Conservation (phyloP, 2,888 invertebrate genomes). For the Ectemnius continuus region DNA sequence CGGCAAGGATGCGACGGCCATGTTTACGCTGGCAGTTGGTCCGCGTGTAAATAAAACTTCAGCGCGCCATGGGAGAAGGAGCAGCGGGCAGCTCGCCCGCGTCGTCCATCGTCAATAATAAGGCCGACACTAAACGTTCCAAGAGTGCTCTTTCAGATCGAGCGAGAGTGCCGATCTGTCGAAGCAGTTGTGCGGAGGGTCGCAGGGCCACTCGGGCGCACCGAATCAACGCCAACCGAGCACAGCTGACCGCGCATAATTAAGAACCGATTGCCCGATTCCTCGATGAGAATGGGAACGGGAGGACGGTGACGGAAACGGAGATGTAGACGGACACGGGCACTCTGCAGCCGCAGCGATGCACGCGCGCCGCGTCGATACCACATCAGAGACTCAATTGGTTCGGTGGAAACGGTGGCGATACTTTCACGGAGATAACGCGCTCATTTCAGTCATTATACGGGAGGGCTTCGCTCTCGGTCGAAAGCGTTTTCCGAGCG, state of each 20-base stretch:
- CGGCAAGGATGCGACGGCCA: slow-evolving; percentile 72
- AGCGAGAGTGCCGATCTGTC: background rate
- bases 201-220: too few relatives aligned
- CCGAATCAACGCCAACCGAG: background rate
- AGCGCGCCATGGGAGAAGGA: slow-evolving; percentile 10
- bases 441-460: slow-evolving; percentile 34
- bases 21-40: slow-evolving; percentile 63
- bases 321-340: too few relatives aligned
- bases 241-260: slow-evolving; percentile 29
- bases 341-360: too few relatives aligned
- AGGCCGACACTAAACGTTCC: too few relatives aligned
- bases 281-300: too few relatives aligned
- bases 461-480: slow-evolving; percentile 35
- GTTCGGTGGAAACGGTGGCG: slow-evolving; percentile 21
- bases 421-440: slow-evolving; percentile 38
- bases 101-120: slow-evolving; percentile 23
- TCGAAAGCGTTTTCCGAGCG: slow-evolving; percentile 28
- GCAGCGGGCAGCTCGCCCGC: slow-evolving; percentile 8
- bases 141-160: background rate
- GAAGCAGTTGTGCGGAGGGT: too few relatives aligned
- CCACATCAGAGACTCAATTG: too few relatives aligned
- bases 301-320: too few relatives aligned
- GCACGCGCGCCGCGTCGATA: too few relatives aligned
- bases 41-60: slow-evolving; percentile 46
- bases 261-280: background rate